Evolutionary conservation across 2,888 invertebrate genomes (phyloP).

Genomic region (Dastarcus helophoroides): DNA sequence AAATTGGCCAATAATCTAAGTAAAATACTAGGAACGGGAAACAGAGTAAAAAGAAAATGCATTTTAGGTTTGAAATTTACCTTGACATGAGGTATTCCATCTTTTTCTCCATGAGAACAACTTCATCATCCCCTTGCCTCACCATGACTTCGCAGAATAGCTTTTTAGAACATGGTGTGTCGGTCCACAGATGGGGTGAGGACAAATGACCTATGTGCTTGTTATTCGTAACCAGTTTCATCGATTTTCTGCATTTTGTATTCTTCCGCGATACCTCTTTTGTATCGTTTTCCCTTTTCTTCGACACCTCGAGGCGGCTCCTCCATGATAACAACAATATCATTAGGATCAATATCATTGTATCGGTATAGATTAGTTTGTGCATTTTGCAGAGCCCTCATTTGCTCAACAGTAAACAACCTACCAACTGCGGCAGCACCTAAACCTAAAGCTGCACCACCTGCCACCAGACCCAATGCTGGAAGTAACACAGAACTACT

Average conservation of each 20-base stretch:
- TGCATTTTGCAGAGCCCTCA: conserved; percentile 23
- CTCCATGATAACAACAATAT: conserved; percentile 28
- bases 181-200: conserved; percentile 48
- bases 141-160: conserved; percentile 68
- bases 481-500: conserved; percentile 56
- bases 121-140: conserved; percentile 55
- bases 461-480: conserved; percentile 65
- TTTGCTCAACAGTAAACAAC: conserved; percentile 39
- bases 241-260: conserved; percentile 30
- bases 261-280: conserved; percentile 32
- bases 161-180: conserved; percentile 66
- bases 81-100: conserved; percentile 60
- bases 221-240: conserved; percentile 24
- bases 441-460: conserved; percentile 72
- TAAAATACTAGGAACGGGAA: too few species aligned
- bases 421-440: conserved; percentile 70
- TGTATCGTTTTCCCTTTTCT: conserved; percentile 18
- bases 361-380: conserved; percentile 12
- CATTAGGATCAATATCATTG: conserved; percentile 21
- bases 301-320: conserved; percentile 14
- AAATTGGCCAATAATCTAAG: too few species aligned
- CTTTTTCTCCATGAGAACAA: conserved; percentile 68
- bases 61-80: too few species aligned
- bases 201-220: conserved; percentile 23
- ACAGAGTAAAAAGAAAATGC: too few species aligned